A percentile compares a stretch with the other conserved stretches of the same genome.
Conservation (phyloP, 2,113 vertebrate species). For the Recurvirostra avosetta region DNA sequence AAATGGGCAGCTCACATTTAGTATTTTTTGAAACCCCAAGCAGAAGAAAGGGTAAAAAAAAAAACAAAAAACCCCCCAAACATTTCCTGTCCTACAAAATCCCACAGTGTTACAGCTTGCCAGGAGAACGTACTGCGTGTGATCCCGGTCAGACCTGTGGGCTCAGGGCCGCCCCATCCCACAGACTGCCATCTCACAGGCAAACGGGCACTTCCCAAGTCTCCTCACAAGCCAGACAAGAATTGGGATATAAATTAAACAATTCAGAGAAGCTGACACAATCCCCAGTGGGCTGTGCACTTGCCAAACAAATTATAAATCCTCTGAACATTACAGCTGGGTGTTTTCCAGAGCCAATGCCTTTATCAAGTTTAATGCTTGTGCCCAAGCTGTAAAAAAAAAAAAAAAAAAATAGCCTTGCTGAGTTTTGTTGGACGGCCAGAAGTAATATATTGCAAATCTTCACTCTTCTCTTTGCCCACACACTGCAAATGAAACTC, state of each 20-base stretch:
- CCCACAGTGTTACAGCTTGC: rapidly evolving
- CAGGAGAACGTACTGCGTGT: rapidly evolving
- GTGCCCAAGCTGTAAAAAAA: not conserved
- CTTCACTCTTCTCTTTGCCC: not conserved
- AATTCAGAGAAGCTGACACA: not conserved
- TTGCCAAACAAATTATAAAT: not conserved
- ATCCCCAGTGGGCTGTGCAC: not conserved
- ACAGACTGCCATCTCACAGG: not conserved
- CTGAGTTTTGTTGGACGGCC: not conserved
- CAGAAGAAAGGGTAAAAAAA: not conserved
- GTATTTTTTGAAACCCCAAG: not conserved
- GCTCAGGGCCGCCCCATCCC: not conserved
- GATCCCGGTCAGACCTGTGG: rapidly evolving
- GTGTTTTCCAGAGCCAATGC: not conserved
- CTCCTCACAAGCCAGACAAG: not conserved
- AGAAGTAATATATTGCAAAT: not conserved
- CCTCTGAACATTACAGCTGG: not conserved
- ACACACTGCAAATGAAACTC: not conserved
- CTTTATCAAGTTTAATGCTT: not conserved
- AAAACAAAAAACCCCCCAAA: not conserved
- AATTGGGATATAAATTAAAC: not conserved
- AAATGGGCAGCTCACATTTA: not conserved
- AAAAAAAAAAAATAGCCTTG: too few species aligned
- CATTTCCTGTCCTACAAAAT: not conserved
- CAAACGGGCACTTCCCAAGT: rapidly evolving